Evolutionary conservation across 2,888 invertebrate genomes (phyloP).

Genomic region (Eucera pruinosa): DNA sequence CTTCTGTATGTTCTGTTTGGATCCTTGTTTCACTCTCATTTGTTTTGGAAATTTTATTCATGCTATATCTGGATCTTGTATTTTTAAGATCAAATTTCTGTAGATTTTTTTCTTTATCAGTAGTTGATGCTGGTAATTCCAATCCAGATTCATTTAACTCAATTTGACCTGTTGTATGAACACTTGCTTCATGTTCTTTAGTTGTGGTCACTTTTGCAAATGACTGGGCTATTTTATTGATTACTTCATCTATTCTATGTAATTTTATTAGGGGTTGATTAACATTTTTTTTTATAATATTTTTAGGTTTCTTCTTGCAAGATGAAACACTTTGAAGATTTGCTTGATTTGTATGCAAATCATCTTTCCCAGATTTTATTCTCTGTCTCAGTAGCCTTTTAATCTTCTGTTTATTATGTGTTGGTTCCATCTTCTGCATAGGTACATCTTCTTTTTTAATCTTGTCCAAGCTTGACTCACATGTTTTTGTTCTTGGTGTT

Average conservation of each 20-base stretch:
- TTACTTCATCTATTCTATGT: conserved; percentile 23
- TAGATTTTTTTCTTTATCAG: neutral
- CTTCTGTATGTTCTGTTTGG: neutral
- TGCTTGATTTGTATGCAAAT: too few species aligned
- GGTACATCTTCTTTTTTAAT: neutral
- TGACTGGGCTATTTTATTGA: conserved; percentile 37
- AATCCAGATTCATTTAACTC: neutral
- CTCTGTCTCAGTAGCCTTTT: too few species aligned
- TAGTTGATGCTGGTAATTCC: neutral
- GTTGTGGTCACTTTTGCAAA: conserved; percentile 1
- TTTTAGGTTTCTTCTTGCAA: neutral
- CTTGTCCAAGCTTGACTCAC: too few species aligned
- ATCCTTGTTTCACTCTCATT: neutral
- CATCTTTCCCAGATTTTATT: too few species aligned
- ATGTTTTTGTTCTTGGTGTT: neutral
- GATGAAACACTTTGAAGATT: neutral
- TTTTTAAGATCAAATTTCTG: too few species aligned
- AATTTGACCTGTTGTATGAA: neutral
- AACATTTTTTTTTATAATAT: neutral
- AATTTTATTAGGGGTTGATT: conserved; percentile 27
- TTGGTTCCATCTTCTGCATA: too few species aligned
- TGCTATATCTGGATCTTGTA: too few species aligned
- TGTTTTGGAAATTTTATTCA: neutral
- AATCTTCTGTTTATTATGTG: too few species aligned
- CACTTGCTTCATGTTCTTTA: neutral